phyloP scores from a whole-genome alignment of 2,113 vertebrate species.

The Chlamydotis undulata region DNA sequence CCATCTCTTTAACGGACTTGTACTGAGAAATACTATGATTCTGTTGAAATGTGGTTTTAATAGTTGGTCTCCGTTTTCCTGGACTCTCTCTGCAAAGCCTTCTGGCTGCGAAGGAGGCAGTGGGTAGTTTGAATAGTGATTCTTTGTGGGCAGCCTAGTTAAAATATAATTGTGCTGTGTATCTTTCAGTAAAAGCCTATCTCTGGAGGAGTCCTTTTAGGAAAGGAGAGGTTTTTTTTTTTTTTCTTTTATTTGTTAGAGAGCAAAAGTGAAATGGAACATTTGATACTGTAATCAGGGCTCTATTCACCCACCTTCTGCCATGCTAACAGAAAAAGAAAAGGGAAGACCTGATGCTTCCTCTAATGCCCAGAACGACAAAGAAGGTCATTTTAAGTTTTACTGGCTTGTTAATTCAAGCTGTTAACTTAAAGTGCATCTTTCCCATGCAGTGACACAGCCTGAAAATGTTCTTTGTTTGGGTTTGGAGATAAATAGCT shows the following conservation, averaged over 20 bases:
- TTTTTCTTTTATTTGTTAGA: neutral
- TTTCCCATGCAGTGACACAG: neutral
- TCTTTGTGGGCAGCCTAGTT: constrained; percentile 30
- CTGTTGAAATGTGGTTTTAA: constrained; percentile 34
- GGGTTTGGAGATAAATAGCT: constrained; percentile 24
- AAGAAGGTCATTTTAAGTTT: constrained; percentile 25
- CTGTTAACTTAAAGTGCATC: neutral
- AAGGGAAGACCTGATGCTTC: neutral
- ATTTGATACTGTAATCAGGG: neutral
- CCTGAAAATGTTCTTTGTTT: constrained; percentile 23
- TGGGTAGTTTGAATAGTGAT: neutral
- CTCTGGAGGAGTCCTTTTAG: neutral
- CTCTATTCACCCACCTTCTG: neutral
- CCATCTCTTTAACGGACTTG: neutral
- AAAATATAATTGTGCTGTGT: constrained; percentile 12
- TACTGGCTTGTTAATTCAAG: constrained; percentile 44
- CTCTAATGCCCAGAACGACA: neutral
- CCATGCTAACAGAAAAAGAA: neutral
- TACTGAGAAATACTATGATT: neutral
- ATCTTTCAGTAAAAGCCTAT: neutral
- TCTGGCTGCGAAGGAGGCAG: neutral
- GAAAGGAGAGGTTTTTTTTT: neutral
- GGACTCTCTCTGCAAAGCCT: neutral
- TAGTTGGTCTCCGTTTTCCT: neutral
- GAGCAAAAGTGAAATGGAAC: neutral